Evolutionary conservation across 2,113 vertebrate genomes (phyloP).

Genomic region (Alethe castanea): DNA sequence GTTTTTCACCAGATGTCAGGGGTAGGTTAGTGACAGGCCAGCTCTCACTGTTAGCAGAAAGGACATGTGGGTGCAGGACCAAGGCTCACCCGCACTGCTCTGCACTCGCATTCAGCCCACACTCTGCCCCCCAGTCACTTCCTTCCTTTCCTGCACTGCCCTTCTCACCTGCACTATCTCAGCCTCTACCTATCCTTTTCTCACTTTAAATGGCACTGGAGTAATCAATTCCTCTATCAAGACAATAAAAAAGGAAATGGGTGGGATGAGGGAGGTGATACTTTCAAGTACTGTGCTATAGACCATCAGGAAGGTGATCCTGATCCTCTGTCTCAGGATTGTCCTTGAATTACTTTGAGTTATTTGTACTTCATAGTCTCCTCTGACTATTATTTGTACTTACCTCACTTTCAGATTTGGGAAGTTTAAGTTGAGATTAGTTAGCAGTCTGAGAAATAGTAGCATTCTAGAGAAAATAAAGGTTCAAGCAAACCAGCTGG

Average conservation of each 20-base stretch:
- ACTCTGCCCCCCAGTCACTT: background rate
- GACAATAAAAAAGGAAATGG: background rate
- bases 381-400: background rate
- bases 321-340: background rate
- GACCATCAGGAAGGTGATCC: background rate
- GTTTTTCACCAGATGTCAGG: background rate
- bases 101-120: fast-evolving
- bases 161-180: background rate
- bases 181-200: background rate
- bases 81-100: background rate
- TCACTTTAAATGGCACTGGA: background rate
- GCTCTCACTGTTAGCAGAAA: background rate
- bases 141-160: background rate
- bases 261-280: background rate
- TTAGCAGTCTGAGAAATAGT: background rate
- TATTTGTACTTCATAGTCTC: background rate
- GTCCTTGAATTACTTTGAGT: background rate
- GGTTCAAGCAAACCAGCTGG: background rate
- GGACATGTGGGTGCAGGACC: fast-evolving
- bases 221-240: background rate
- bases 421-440: background rate
- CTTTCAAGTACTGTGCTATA: background rate
- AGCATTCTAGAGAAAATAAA: background rate
- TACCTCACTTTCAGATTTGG: background rate
- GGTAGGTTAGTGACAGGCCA: background rate